Conservation (phyloP, 30 jellyfish, hydroid and myxozoan species). For the Chrysaora quinquecirrha region DNA sequence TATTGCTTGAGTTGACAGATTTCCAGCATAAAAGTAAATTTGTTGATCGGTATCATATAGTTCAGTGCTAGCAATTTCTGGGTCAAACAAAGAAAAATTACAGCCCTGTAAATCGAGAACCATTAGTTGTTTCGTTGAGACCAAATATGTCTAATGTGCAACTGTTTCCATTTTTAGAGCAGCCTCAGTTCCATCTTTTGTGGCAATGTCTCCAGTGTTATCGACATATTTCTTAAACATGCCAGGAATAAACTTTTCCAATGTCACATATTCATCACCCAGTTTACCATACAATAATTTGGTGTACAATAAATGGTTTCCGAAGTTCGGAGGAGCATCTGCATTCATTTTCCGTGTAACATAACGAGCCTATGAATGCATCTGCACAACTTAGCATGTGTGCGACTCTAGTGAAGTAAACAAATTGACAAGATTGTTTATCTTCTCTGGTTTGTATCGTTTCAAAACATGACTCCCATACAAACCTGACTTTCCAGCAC, state of each 20-base stretch:
- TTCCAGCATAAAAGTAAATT: constrained; percentile 15
- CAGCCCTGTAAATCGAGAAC: constrained; percentile 53
- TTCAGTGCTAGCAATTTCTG: constrained; percentile 43
- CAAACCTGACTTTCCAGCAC: constrained; percentile 4
- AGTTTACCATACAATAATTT: constrained; percentile 6
- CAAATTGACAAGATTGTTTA: not conserved
- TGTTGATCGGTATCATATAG: not conserved
- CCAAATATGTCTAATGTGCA: constrained; percentile 41
- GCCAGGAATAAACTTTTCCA: constrained; percentile 3
- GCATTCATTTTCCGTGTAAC: not conserved
- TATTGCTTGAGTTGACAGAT: not conserved
- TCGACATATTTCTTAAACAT: not conserved
- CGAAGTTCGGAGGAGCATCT: not conserved
- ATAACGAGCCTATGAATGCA: constrained; percentile 1
- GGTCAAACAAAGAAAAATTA: constrained; percentile 28
- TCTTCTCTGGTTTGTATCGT: not conserved
- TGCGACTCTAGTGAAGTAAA: not conserved
- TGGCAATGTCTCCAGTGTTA: constrained; percentile 1
- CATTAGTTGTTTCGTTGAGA: constrained; percentile 24
- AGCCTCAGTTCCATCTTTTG: constrained; percentile 6
- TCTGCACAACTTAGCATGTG: constrained; percentile 14
- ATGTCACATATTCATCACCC: constrained; percentile 11
- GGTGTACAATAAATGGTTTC: constrained; percentile 7
- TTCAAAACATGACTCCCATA: constrained; percentile 4
- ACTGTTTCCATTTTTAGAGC: constrained; percentile 26